These are phyloP conservation scores for Butorides virescens DNA, from an alignment of 2,113 vertebrate species.

Conservation along the genomic window DNA sequence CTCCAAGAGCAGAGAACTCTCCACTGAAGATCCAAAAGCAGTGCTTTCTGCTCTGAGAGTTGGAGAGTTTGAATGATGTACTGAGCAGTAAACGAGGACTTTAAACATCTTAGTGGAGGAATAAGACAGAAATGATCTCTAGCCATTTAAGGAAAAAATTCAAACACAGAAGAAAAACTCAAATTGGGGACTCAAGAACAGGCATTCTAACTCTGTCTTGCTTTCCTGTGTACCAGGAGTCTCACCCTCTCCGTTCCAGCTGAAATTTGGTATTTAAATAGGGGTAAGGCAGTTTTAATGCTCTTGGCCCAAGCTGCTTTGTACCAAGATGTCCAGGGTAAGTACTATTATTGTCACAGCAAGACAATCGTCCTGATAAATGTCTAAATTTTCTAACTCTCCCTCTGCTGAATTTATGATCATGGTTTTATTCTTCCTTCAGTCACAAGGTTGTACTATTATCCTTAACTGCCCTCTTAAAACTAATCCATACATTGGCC, in stretches of 20 bases:
- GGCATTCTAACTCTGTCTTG: background rate
- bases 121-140: background rate
- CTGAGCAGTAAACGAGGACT: background rate
- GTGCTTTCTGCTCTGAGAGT: background rate
- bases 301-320: background rate
- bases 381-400: background rate
- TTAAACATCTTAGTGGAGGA: background rate
- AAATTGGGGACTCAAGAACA: background rate
- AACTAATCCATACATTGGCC: background rate
- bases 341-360: background rate
- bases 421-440: background rate
- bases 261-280: background rate
- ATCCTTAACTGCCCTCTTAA: slow-evolving; percentile 13
- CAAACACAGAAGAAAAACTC: background rate
- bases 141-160: slow-evolving; percentile 11
- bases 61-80: background rate
- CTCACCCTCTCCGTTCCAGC: background rate
- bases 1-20: background rate
- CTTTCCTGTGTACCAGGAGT: background rate
- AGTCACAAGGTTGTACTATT: background rate
- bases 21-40: background rate
- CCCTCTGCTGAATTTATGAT: slow-evolving; percentile 2
- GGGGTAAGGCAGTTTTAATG: background rate
- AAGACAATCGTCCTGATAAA: background rate
- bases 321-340: background rate